A percentile compares a stretch with the other conserved stretches of the same genome.
Evolutionary conservation across 2,888 invertebrate genomes (phyloP).

Genomic region (Hoplodrina ambigua): DNA sequence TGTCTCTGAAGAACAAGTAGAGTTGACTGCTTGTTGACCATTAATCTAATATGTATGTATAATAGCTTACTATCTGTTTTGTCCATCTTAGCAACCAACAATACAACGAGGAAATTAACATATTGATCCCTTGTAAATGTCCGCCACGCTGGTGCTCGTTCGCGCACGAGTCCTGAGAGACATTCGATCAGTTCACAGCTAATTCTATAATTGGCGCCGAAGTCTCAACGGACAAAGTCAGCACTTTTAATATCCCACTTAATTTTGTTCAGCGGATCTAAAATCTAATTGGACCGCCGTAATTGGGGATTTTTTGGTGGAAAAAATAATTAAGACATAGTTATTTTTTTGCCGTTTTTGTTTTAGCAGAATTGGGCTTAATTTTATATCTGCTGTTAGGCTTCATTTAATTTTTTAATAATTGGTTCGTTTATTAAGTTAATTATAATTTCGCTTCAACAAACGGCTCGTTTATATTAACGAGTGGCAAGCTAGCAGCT

Average conservation of each 20-base stretch:
- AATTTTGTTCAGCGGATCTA: conserved; percentile 49
- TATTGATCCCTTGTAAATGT: not conserved
- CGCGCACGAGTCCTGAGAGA: conserved; percentile 44
- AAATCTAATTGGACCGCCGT: conserved; percentile 51
- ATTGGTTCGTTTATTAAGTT: not conserved
- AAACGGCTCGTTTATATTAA: too few relatives aligned
- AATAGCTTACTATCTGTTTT: not conserved
- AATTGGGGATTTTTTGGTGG: conserved; percentile 45
- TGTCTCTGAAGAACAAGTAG: too few relatives aligned
- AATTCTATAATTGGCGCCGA: conserved; percentile 59
- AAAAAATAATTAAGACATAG: conserved; percentile 45
- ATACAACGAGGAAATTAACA: not conserved
- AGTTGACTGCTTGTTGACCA: not conserved
- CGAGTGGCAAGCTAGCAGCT: too few relatives aligned
- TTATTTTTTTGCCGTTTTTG: conserved; percentile 24
- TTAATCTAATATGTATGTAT: not conserved
- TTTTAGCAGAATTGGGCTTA: conserved; percentile 19
- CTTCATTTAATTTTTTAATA: not conserved
- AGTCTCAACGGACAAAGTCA: conserved; percentile 49
- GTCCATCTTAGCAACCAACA: not conserved
- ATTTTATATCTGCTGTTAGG: conserved; percentile 9
- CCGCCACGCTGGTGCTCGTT: conserved; percentile 21
- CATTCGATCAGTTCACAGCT: conserved; percentile 52
- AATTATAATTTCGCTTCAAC: not conserved
- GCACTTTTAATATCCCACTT: conserved; percentile 60